These are phyloP conservation scores for Elysia chlorotica DNA, from an alignment of 1,140 invertebrate species.

Conservation along the genomic window DNA sequence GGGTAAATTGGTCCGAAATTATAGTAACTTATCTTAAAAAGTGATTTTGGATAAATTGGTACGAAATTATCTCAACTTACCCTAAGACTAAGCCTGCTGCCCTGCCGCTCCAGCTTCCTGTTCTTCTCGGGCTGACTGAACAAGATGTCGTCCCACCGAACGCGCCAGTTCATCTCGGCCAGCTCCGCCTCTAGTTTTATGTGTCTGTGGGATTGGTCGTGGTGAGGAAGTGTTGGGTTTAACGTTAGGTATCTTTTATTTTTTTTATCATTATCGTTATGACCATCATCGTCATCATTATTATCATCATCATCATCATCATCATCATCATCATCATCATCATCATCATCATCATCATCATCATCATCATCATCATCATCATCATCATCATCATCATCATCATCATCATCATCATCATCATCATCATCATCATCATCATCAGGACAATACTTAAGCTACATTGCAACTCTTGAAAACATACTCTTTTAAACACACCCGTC, in stretches of 20 bases:
- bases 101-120: constrained; percentile 48
- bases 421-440: not conserved
- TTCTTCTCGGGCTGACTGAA: constrained; percentile 38
- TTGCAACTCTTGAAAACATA: no score
- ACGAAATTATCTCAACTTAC: constrained; percentile 7
- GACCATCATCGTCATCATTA: no score
- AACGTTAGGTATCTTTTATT: no score
- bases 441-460: no score
- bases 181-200: constrained; percentile 92
- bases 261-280: no score
- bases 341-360: no score
- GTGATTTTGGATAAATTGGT: not conserved
- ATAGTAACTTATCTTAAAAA: no score
- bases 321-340: no score
- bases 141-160: constrained; percentile 79
- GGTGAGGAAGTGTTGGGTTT: no score
- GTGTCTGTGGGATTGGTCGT: constrained; percentile 70
- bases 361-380: no score
- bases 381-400: not conserved
- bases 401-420: not conserved
- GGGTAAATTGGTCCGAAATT: not conserved
- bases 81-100: constrained; percentile 58
- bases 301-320: no score
- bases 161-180: constrained; percentile 94
- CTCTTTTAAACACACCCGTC: no score